Conservation (phyloP, 2,888 invertebrate genomes). For the Sinhomidia bicolor region DNA sequence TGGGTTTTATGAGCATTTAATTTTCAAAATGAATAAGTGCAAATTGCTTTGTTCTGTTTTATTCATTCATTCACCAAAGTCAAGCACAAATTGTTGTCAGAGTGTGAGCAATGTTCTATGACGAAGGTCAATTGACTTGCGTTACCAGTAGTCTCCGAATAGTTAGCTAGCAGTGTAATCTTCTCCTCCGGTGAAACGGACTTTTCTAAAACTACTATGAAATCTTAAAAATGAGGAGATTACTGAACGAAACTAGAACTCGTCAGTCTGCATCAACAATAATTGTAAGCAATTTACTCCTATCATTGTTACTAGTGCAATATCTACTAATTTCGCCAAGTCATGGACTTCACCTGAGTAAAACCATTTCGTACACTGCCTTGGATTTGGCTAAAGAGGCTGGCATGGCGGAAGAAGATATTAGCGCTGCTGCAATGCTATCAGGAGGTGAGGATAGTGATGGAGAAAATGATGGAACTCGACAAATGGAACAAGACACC, state of each 20-base stretch:
- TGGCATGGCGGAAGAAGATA: constrained; percentile 58
- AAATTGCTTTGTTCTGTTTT: background rate
- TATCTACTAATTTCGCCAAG: background rate
- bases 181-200: constrained; percentile 13
- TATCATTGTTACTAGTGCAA: constrained; percentile 9
- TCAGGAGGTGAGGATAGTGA: constrained; percentile 1
- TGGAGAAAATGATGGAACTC: background rate
- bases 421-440: constrained; percentile 40
- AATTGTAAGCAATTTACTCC: background rate
- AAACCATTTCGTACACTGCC: constrained; percentile 54
- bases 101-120: background rate
- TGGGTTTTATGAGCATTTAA: no score
- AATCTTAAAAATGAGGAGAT: constrained; percentile 35
- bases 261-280: background rate
- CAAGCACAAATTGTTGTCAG: background rate
- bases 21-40: no score
- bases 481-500: background rate
- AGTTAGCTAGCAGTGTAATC: background rate
- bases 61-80: background rate
- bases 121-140: no score
- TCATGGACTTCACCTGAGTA: constrained; percentile 54
- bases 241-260: background rate
- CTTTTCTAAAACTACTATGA: constrained; percentile 32
- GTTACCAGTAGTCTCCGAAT: background rate
- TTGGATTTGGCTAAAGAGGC: constrained; percentile 50